Base-by-base conservation (phyloP, 2,797 vertebrate species). In the Acanthiza pusilla region DNA sequence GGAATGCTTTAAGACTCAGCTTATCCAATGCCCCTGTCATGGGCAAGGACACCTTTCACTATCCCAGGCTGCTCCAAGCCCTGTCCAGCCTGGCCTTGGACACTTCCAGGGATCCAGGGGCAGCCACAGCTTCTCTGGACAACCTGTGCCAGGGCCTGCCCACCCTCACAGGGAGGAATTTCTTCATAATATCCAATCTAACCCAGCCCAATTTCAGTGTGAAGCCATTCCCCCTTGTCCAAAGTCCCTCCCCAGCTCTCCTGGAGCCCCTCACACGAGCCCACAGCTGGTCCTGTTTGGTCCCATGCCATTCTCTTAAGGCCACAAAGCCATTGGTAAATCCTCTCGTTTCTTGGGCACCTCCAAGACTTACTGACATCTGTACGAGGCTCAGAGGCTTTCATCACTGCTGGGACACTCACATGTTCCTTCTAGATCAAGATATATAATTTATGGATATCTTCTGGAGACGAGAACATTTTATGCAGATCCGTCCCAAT, bases 71-170 rank as follows among this genome's bases (percentile, higher is more conserved):
- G 32, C 21, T 58, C 38, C 53, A 75, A 58, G 18, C 14, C 32
- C 22, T 0, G 0, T 18, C 17, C 53, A 66, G 0, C 21, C 17
- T 27, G 61, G 9, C 51, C 17, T 42, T 21, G 17, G 9, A 13
- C 61, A 43, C 2, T 36, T 10, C 16, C 51, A 66, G 61, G 43
- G 17, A 50, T 50, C 26, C 66, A 68, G 51, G 25, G 16, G 25
- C 17, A 66, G 32, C 51, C 61, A 58, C 53, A 74, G 32, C 53
- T 43, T 26, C 81, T 66, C 43, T 74, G 61, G 14, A 3, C 18
- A 42, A 42, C 2, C 21, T 32, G 26, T 32, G 53, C 34, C 60
- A 66, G 18, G 5, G 4, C 11, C 26, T 36, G 2, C 0, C 2
- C 47, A 20, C 11, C 18, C 27, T 21, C 60, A 72, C 1, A 54